These are phyloP conservation scores for Ptilonorhynchus violaceus DNA, from an alignment of 2,113 vertebrate species.

Conservation along the genomic window DNA sequence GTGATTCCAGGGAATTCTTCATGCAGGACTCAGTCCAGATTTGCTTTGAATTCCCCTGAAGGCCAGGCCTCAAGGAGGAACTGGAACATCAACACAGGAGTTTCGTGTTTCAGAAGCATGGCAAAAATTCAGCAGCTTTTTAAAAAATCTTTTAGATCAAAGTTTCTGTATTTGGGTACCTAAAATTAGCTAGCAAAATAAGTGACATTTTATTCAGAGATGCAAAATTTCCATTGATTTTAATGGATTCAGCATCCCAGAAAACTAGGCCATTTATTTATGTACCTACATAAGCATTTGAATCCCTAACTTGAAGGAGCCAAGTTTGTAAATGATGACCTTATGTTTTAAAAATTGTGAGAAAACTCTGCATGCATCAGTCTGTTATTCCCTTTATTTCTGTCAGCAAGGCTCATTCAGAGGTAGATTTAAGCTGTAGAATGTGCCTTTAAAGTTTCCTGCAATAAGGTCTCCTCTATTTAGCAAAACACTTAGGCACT, in stretches of 20 bases:
- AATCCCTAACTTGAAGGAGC: slow-evolving; percentile 22
- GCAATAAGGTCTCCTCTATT: background rate
- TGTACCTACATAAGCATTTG: slow-evolving; percentile 18
- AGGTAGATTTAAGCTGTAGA: background rate
- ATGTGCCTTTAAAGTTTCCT: slow-evolving; percentile 7
- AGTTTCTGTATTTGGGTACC: slow-evolving; percentile 22
- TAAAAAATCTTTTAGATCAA: slow-evolving; percentile 26
- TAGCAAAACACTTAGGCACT: background rate
- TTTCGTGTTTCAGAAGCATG: background rate
- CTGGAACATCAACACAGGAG: background rate
- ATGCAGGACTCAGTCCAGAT: background rate
- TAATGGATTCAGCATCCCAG: slow-evolving; percentile 56
- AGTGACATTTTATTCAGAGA: slow-evolving; percentile 27
- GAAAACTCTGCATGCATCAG: background rate
- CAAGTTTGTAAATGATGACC: slow-evolving; percentile 37
- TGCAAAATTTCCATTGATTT: slow-evolving; percentile 53
- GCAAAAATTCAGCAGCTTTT: background rate
- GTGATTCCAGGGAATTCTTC: background rate
- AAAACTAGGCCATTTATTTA: slow-evolving; percentile 59
- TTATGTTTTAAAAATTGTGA: slow-evolving; percentile 43
- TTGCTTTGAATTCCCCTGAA: background rate
- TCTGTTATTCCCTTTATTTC: background rate
- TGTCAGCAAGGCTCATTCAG: slow-evolving; percentile 4
- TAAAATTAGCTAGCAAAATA: slow-evolving; percentile 48
- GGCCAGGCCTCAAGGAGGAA: background rate